Conservation (phyloP, 2,113 vertebrate genomes). For the Xiphophorus maculatus region DNA sequence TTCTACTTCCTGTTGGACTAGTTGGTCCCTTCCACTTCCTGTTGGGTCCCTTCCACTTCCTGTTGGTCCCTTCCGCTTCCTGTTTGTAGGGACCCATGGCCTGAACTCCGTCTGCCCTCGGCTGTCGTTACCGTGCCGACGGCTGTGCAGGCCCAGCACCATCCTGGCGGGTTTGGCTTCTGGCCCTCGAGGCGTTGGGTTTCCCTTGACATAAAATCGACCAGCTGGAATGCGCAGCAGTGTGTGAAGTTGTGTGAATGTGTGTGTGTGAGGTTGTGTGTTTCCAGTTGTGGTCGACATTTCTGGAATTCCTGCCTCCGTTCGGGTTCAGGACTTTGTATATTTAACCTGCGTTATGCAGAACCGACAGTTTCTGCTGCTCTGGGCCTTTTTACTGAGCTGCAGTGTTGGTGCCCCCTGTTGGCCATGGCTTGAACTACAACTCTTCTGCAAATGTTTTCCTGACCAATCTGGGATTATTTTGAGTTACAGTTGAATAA, state of each 20-base stretch:
- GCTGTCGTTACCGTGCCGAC: conserved; percentile 71
- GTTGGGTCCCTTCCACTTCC: background rate
- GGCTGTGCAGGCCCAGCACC: conserved; percentile 48
- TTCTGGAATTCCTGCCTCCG: conserved; percentile 68
- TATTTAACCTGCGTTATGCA: conserved; percentile 68
- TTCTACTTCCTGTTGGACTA: background rate
- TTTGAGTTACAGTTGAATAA: too few relatives aligned
- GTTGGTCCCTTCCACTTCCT: too few relatives aligned
- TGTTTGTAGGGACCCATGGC: conserved; percentile 18
- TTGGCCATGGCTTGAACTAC: conserved; percentile 46
- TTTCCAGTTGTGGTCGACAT: conserved; percentile 69
- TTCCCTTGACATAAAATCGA: conserved; percentile 65
- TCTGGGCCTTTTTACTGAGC: conserved; percentile 33
- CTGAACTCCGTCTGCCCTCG: conserved; percentile 70
- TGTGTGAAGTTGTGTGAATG: background rate
- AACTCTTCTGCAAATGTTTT: conserved; percentile 1
- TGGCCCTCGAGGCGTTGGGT: conserved; percentile 47
- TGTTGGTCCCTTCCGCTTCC: conserved; percentile 5
- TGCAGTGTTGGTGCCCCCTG: conserved; percentile 48
- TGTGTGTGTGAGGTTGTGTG: conserved; percentile 42
- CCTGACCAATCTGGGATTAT: background rate
- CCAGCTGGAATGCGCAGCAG: conserved; percentile 52
- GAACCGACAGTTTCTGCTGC: conserved; percentile 40
- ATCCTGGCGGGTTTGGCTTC: conserved; percentile 55
- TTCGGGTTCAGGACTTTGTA: conserved; percentile 51